A percentile compares a stretch with the other conserved stretches of the same genome.
Evolutionary conservation across 2,797 vertebrate genomes (phyloP).

Genomic region (Chelon labrosus): DNA sequence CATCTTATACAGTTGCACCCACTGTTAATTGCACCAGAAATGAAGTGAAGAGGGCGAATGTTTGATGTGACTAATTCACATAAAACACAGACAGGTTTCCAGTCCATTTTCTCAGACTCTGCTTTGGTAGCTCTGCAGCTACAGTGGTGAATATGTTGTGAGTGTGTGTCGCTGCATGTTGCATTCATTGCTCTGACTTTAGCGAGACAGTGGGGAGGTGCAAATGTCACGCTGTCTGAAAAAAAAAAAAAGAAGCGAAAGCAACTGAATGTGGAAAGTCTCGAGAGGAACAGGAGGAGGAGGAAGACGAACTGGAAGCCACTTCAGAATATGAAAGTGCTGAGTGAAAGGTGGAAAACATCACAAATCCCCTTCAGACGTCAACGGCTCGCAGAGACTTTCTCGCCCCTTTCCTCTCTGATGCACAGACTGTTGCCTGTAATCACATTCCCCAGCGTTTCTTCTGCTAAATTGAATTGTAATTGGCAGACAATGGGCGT

Average conservation of each 20-base stretch:
- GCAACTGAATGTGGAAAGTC: slow-evolving; percentile 35
- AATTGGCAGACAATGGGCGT: slow-evolving; percentile 80
- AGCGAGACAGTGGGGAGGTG: slow-evolving; percentile 49
- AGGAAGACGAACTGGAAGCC: slow-evolving; percentile 34
- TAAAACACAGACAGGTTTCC: slow-evolving; percentile 36
- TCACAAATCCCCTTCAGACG: slow-evolving; percentile 14
- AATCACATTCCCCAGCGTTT: slow-evolving; percentile 77
- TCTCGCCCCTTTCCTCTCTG: not conserved
- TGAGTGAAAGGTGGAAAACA: slow-evolving; percentile 59
- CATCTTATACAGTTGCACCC: not conserved
- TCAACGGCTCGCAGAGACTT: slow-evolving; percentile 1
- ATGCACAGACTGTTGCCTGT: slow-evolving; percentile 29
- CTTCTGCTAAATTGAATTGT: slow-evolving; percentile 79
- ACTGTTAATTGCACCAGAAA: not conserved
- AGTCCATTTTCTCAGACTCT: slow-evolving; percentile 17
- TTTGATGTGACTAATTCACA: slow-evolving; percentile 42
- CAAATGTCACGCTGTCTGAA: slow-evolving; percentile 63
- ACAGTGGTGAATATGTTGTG: slow-evolving; percentile 3
- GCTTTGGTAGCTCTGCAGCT: not conserved
- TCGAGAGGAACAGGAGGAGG: slow-evolving; percentile 25
- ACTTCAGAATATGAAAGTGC: slow-evolving; percentile 47
- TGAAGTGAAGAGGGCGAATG: not conserved
- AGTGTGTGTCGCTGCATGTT: slow-evolving; percentile 17
- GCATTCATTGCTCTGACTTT: slow-evolving; percentile 32
- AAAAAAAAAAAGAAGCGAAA: slow-evolving; percentile 24